phyloP scores from a whole-genome alignment of 2,888 invertebrate genomes.

The Drosophila kanekoi region DNA sequence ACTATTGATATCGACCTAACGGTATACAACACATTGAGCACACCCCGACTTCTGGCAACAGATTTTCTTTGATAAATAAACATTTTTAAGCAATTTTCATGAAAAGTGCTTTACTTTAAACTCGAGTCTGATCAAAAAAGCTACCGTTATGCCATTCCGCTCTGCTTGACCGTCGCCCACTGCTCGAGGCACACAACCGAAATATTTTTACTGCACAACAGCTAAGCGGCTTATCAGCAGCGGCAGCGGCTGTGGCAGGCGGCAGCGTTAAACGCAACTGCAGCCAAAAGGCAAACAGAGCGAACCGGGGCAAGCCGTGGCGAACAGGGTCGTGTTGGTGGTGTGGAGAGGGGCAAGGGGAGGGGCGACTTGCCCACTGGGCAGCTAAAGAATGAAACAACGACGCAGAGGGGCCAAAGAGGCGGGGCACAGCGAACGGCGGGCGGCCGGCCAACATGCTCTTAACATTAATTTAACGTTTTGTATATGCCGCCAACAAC shows the following conservation, averaged over 20 bases:
- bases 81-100: constrained; percentile 1
- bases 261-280: constrained; percentile 39
- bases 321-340: constrained; percentile 1
- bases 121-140: constrained; percentile 40
- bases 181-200: constrained; percentile 40
- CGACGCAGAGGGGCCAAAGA: constrained; percentile 1
- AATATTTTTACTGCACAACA: constrained; percentile 64
- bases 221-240: constrained; percentile 68
- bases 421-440: constrained; percentile 9
- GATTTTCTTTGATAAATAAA: constrained; percentile 3
- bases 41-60: no score
- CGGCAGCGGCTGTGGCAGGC: constrained; percentile 3
- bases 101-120: constrained; percentile 16
- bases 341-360: fast-evolving
- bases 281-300: constrained; percentile 59
- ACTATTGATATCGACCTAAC: no score
- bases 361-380: constrained; percentile 25
- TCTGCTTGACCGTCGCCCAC: constrained; percentile 44
- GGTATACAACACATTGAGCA: no score
- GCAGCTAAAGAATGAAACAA: constrained; percentile 25
- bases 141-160: constrained; percentile 37
- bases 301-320: constrained; percentile 2
- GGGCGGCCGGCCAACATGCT: constrained; percentile 44
- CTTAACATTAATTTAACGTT: constrained; percentile 65
- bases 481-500: constrained; percentile 43